Conservation (phyloP, 2,888 invertebrate genomes). For the Entomobrya proxima region DNA sequence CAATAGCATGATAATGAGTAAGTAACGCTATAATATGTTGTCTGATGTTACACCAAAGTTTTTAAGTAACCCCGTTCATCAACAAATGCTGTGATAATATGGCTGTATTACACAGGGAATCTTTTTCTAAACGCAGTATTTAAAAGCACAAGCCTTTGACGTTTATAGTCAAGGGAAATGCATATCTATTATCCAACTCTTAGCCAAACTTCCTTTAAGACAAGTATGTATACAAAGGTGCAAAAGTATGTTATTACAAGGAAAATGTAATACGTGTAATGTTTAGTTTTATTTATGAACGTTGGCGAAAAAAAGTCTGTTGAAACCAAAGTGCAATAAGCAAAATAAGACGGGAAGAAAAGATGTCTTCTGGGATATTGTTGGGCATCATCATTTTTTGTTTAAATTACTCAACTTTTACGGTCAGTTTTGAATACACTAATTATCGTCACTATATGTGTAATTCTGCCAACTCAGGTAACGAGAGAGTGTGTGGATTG, state of each 20-base stretch:
- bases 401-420: slow-evolving; percentile 48
- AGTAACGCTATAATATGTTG: no score
- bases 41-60: no score
- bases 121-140: no score
- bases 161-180: no score
- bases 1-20: neutral
- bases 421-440: slow-evolving; percentile 39
- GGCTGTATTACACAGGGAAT: no score
- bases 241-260: neutral
- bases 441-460: slow-evolving; percentile 48
- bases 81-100: no score
- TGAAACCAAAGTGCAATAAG: slow-evolving; percentile 3
- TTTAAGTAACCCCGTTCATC: slow-evolving; percentile 13
- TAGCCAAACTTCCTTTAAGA: neutral
- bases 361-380: slow-evolving; percentile 3
- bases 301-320: slow-evolving; percentile 36
- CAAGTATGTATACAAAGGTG: neutral
- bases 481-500: no score
- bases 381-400: neutral
- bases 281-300: slow-evolving; percentile 47
- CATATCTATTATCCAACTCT: no score
- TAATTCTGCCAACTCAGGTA: no score
- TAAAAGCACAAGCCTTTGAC: no score
- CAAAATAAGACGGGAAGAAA: neutral
- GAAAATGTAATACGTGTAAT: neutral